phyloP scores from a whole-genome alignment of 1,140 invertebrate genomes.

The Camponotus floridanus region DNA sequence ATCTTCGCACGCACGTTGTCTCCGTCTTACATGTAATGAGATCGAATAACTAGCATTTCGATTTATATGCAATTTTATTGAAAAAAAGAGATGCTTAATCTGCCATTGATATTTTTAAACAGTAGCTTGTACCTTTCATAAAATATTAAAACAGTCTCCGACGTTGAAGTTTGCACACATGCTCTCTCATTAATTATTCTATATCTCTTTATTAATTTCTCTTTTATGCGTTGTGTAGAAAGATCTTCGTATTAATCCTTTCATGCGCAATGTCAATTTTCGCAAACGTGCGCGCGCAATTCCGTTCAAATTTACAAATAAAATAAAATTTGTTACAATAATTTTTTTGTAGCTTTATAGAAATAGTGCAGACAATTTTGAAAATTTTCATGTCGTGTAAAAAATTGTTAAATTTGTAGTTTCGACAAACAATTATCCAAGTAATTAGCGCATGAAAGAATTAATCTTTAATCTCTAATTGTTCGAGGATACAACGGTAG shows the following conservation, averaged over 20 bases:
- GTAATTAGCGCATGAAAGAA: constrained; percentile 43
- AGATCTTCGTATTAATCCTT: constrained; percentile 24
- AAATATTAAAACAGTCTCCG: constrained; percentile 48
- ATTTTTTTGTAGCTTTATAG: background rate
- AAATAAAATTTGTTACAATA: background rate
- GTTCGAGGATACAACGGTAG: constrained; percentile 32
- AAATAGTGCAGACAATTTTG: background rate
- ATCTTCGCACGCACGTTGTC: constrained; percentile 5
- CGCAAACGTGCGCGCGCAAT: background rate
- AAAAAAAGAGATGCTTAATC: constrained; percentile 11
- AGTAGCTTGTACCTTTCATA: constrained; percentile 27
- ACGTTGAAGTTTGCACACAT: background rate
- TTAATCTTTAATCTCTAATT: constrained; percentile 32
- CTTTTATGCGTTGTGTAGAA: constrained; percentile 12
- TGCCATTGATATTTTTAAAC: constrained; percentile 1
- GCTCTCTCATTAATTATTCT: background rate
- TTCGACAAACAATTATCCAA: background rate
- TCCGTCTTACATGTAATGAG: constrained; percentile 53
- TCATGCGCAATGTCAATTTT: constrained; percentile 26
- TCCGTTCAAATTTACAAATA: background rate
- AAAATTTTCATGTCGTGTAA: background rate
- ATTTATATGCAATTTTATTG: background rate
- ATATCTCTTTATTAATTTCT: constrained; percentile 33
- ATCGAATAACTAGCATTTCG: constrained; percentile 73
- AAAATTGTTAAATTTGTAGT: background rate